These are phyloP conservation scores for Hirundo rustica DNA, from an alignment of 2,797 vertebrate genomes.

Conservation along the genomic window DNA sequence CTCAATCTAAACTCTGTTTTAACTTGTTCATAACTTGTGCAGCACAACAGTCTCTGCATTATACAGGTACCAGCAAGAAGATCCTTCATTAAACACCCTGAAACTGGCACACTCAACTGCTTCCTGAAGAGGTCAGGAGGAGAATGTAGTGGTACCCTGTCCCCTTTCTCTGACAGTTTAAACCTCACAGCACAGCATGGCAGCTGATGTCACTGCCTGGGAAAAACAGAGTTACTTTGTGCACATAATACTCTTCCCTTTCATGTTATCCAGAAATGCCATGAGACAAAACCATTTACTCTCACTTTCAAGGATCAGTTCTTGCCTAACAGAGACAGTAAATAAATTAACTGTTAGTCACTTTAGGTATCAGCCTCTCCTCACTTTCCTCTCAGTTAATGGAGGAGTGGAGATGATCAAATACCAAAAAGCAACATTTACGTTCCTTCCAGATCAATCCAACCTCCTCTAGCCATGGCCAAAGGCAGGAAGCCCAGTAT, in stretches of 20 bases:
- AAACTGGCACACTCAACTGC: neutral
- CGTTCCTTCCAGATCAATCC: neutral
- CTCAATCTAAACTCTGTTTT: neutral
- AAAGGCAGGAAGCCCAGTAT: neutral
- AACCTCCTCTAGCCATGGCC: neutral
- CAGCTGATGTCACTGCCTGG: neutral
- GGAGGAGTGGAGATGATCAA: neutral
- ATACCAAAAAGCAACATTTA: neutral
- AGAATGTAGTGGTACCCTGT: neutral
- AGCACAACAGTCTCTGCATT: neutral
- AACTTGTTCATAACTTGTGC: neutral
- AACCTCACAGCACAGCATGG: neutral
- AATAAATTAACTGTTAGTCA: neutral
- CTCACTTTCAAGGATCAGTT: neutral
- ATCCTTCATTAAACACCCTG: neutral
- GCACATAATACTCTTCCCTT: neutral
- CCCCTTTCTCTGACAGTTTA: neutral
- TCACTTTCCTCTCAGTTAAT: neutral
- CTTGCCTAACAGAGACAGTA: neutral
- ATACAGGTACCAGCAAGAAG: neutral
- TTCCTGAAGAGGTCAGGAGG: neutral
- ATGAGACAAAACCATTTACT: neutral
- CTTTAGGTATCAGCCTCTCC: neutral
- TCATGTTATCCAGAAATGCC: neutral
- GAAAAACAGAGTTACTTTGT: neutral